Base-by-base conservation (phyloP, 2,888 invertebrate genomes). In the Leptopilina syphax region DNA sequence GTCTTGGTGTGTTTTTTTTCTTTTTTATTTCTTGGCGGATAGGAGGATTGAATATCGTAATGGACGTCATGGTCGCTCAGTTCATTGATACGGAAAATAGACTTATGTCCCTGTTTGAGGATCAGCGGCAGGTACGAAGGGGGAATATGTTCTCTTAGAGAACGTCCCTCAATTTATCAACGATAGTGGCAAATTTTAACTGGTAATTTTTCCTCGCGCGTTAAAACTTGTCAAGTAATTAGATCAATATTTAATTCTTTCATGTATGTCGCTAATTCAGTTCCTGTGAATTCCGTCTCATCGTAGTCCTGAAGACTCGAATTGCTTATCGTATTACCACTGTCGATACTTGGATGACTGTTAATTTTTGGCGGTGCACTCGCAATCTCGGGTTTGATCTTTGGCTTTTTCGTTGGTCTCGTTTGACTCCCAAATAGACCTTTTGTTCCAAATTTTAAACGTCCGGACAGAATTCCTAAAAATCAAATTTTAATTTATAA, bases 231-330 rank as follows among this genome's bases (percentile, higher is more conserved):
- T 88, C 86, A 89, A 60, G 88, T 88, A 57, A 88, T 83, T 27
- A 89, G 83, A 79, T 92, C 91, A 79, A 90, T 90, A 85, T 96
- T 95, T 76, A 95, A 93, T 90, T 95, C 94, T 78, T 94, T 94
- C 95, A 96, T 94, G 90, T 94, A 95, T 27, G 93, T 93, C 18
- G 95, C 95, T 78, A 96, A 92, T 88, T 96, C 96, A 77, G 94
- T 93, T 9, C 95, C 94, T 10, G 94, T 94, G 85, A 95, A 94
- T 84, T 96, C 96, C 57, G 94, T 93, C 77, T 93, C 95, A 86
- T 95, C 95, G 83, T 95, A 92, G 89, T 96, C 95, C 78, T 95
- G 94, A n/a, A 96, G 93, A 87, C 96, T 96, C 80, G 95, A 95
- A 92, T 96, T 96, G 89, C 96, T 96, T 86, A 96, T 96, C 81